Conservation (phyloP, 2,113 vertebrate species). For the Petrocephalus zakoni region DNA sequence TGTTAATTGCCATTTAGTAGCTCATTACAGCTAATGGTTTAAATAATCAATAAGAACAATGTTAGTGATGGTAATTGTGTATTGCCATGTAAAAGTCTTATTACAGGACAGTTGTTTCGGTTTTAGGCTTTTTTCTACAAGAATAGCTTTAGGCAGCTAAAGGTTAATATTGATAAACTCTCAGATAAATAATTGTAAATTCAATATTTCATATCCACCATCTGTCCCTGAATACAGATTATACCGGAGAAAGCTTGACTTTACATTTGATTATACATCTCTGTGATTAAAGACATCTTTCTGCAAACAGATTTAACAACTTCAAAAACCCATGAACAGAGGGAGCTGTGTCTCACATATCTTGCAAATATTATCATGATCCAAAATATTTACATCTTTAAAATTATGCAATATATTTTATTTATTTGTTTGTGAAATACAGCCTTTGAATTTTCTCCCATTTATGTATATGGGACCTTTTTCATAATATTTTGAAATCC, state of each 20-base stretch:
- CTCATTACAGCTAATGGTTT: background rate
- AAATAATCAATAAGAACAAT: background rate
- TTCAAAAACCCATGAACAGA: background rate
- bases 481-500: background rate
- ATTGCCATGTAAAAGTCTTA: background rate
- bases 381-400: background rate
- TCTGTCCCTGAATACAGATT: background rate
- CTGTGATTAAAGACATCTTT: background rate
- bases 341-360: background rate
- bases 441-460: background rate
- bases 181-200: background rate
- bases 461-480: background rate
- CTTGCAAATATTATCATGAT: background rate
- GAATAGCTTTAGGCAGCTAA: background rate
- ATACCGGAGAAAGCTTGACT: background rate
- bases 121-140: background rate
- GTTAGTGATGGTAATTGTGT: background rate
- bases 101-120: background rate
- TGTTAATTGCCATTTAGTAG: background rate
- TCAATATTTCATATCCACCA: background rate
- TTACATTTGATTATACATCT: background rate
- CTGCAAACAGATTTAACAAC: background rate
- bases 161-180: background rate
- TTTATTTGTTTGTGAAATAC: background rate
- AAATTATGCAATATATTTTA: background rate